A percentile compares a stretch with the other conserved stretches of the same genome.
Evolutionary conservation across 2,797 vertebrate species (phyloP).

Genomic region (Amazonetta brasiliensis): DNA sequence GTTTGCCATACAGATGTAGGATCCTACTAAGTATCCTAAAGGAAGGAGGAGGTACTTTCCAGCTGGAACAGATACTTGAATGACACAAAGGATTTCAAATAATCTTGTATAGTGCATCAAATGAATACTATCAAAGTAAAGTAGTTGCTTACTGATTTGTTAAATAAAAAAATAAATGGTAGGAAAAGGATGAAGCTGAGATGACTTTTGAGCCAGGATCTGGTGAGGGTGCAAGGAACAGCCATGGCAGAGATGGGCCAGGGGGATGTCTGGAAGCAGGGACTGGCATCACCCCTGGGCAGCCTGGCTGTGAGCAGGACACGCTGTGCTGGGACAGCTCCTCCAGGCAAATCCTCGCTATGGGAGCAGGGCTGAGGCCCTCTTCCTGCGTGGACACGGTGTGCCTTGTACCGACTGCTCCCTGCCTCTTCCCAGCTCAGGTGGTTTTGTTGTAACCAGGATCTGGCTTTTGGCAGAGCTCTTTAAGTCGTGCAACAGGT

Average conservation of each 20-base stretch:
- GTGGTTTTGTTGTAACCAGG: neutral
- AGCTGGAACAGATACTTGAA: neutral
- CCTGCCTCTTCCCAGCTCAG: neutral
- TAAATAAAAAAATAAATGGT: neutral
- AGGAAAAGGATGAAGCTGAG: neutral
- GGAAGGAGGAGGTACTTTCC: neutral
- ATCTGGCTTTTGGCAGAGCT: neutral
- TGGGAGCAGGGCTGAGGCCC: neutral
- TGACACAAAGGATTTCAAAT: accelerated
- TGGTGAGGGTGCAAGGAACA: neutral
- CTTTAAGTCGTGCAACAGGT: accelerated
- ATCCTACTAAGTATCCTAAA: neutral
- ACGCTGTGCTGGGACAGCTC: neutral
- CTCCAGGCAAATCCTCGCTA: accelerated
- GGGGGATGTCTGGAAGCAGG: neutral
- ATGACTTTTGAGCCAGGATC: neutral
- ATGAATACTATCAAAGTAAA: neutral
- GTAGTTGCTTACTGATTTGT: neutral
- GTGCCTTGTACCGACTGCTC: neutral
- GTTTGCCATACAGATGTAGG: neutral
- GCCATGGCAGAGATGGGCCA: neutral
- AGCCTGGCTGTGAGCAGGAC: neutral
- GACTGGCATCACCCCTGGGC: accelerated
- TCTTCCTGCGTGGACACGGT: accelerated
- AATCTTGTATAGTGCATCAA: neutral